phyloP scores from a whole-genome alignment of 2,113 vertebrate species.

The Muntiacus reevesi region DNA sequence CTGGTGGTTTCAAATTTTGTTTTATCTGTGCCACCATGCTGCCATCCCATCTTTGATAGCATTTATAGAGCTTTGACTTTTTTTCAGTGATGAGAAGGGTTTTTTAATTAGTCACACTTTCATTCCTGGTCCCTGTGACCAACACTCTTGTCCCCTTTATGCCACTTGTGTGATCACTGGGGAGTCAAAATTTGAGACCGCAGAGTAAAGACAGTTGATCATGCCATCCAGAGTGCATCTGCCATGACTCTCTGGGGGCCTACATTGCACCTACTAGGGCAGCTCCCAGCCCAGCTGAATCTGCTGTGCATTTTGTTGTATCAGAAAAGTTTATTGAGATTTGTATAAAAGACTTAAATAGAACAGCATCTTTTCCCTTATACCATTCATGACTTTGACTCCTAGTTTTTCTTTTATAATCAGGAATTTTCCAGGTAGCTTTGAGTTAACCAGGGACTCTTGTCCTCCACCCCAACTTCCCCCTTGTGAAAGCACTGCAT shows the following conservation, averaged over 20 bases:
- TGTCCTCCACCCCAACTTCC: not conserved
- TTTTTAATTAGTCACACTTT: constrained; percentile 15
- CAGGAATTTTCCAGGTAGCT: not conserved
- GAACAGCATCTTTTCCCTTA: not conserved
- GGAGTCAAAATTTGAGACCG: not conserved
- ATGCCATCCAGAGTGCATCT: not conserved
- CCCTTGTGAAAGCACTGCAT: constrained; percentile 3
- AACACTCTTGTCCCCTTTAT: not conserved
- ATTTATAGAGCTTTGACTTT: constrained; percentile 33
- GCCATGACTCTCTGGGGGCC: not conserved
- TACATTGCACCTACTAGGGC: not conserved
- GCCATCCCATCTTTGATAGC: not conserved
- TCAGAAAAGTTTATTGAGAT: not conserved
- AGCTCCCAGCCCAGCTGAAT: not conserved
- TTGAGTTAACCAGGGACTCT: constrained; percentile 13
- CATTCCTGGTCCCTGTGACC: not conserved
- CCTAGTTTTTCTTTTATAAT: constrained; percentile 22
- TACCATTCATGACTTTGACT: not conserved
- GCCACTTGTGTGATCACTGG: not conserved
- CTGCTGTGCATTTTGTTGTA: constrained; percentile 17
- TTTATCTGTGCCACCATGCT: not conserved
- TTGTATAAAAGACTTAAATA: not conserved
- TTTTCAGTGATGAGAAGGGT: not conserved
- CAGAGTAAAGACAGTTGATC: not conserved
- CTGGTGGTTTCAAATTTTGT: not conserved